Conservation (phyloP, 2,888 invertebrate genomes). For the Polydrusus cervinus region DNA sequence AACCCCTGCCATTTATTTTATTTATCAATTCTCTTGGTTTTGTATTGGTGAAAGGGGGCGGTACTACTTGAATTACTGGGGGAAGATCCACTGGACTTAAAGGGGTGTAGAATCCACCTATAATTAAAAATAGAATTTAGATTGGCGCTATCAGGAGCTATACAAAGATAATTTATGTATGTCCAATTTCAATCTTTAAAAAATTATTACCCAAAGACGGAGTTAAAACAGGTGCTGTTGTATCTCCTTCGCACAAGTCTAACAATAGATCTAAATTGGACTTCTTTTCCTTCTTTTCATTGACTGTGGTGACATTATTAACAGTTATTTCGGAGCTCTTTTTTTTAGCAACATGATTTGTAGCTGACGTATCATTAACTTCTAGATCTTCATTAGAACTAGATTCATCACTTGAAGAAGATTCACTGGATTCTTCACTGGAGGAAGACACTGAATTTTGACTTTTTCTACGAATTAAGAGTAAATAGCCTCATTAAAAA, state of each 20-base stretch:
- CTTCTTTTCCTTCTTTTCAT: slow-evolving; percentile 68
- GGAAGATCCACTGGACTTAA: slow-evolving; percentile 63
- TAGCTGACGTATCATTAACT: slow-evolving; percentile 24
- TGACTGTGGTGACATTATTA: slow-evolving; percentile 40
- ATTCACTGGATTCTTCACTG: slow-evolving; percentile 56
- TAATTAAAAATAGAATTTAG: too few relatives aligned
- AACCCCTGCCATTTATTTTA: slow-evolving; percentile 82
- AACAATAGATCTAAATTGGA: slow-evolving; percentile 88
- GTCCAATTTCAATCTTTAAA: not conserved
- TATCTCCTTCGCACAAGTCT: slow-evolving; percentile 84
- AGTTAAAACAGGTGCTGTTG: slow-evolving; percentile 84
- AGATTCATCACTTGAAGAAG: slow-evolving; percentile 53
- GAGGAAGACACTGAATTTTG: slow-evolving; percentile 50
- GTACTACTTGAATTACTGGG: slow-evolving; percentile 75
- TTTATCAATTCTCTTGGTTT: slow-evolving; percentile 79
- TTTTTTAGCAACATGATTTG: slow-evolving; percentile 46
- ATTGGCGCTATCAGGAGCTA: too few relatives aligned
- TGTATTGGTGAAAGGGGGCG: slow-evolving; percentile 76
- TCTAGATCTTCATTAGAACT: slow-evolving; percentile 39
- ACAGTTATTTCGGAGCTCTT: slow-evolving; percentile 37
- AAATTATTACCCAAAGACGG: slow-evolving; percentile 75
- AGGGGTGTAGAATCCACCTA: slow-evolving; percentile 84
- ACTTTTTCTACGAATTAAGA: slow-evolving; percentile 50
- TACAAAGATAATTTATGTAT: not conserved
- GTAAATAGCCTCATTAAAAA: not conserved